Evolutionary conservation across 2,888 invertebrate genomes (phyloP).

Genomic region (Coleophora flavipennella): DNA sequence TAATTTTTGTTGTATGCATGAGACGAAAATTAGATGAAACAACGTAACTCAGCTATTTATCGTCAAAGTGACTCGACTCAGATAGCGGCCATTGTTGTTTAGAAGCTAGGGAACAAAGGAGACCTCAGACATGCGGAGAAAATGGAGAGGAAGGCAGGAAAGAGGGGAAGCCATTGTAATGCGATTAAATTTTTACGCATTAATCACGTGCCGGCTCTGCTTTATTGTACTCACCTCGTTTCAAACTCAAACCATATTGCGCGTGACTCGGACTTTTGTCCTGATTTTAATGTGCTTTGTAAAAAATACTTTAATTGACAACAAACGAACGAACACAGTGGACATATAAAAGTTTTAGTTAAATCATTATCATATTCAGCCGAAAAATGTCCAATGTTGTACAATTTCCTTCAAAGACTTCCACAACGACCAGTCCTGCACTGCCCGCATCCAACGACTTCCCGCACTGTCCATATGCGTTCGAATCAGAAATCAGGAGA

Average conservation of each 20-base stretch:
- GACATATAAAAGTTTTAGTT: background rate
- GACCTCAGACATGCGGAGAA: background rate
- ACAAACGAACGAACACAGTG: background rate
- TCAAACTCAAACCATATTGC: background rate
- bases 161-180: background rate
- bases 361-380: too few relatives aligned
- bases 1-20: background rate
- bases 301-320: too few relatives aligned
- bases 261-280: too few relatives aligned
- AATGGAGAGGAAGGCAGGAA: background rate
- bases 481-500: too few relatives aligned
- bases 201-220: constrained; percentile 8
- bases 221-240: background rate
- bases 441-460: too few relatives aligned
- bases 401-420: too few relatives aligned
- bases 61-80: too few relatives aligned
- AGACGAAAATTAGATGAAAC: background rate
- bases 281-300: too few relatives aligned
- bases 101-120: too few relatives aligned
- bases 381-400: background rate
- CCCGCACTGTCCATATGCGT: too few relatives aligned
- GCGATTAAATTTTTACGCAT: constrained; percentile 14
- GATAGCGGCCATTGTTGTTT: too few relatives aligned
- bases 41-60: background rate
- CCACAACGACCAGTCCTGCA: too few relatives aligned